Evolutionary conservation across 1,140 invertebrate genomes (phyloP).

Genomic region (Bombus impatiens): DNA sequence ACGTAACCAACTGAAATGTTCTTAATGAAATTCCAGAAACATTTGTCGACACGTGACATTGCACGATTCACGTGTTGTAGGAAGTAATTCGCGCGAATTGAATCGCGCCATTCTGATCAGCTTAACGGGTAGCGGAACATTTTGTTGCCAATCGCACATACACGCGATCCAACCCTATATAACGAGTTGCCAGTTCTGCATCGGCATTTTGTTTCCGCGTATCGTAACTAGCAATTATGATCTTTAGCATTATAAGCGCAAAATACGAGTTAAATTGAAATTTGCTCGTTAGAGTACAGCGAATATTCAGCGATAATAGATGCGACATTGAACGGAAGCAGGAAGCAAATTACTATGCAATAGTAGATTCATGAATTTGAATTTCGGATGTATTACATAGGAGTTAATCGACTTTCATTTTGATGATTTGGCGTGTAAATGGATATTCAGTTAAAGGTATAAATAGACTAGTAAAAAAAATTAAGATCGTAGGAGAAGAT

Average conservation of each 20-base stretch:
- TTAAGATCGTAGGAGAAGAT: too few species aligned
- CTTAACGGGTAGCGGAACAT: not conserved
- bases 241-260: not conserved
- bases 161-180: not conserved
- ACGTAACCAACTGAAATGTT: not conserved
- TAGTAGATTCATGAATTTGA: not conserved
- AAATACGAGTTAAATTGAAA: constrained; percentile 6
- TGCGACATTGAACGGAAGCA: not conserved
- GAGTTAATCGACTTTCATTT: not conserved
- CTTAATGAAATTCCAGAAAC: not conserved
- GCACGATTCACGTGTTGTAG: not conserved
- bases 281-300: not conserved
- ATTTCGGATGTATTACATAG: not conserved
- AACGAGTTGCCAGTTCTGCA: not conserved
- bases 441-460: too few species aligned
- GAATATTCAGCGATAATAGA: not conserved
- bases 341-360: not conserved
- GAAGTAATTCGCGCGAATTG: not conserved
- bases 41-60: not conserved
- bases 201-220: not conserved
- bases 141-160: not conserved
- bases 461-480: too few species aligned
- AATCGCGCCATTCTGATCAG: not conserved
- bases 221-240: not conserved
- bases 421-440: too few species aligned